Percentiles rank a stretch among this genome's conserved stretches.
Evolutionary conservation across 1,140 invertebrate species (phyloP).

Genomic region (Cyrtorhinus lividipennis): DNA sequence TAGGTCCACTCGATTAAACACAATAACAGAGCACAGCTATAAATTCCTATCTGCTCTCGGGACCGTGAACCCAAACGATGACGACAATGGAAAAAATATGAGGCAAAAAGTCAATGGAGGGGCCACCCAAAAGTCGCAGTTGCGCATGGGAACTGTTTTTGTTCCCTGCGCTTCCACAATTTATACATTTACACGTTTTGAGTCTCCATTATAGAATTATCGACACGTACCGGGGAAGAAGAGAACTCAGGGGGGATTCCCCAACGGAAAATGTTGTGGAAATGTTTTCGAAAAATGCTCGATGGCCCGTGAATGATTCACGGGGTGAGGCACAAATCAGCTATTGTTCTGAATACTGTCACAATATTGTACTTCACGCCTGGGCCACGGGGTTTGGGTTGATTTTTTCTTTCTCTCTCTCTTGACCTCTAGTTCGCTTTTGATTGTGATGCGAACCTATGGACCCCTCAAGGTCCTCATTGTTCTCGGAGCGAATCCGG

Average conservation of each 20-base stretch:
- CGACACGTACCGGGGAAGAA: not conserved
- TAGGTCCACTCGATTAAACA: constrained; percentile 7
- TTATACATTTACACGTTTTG: not conserved
- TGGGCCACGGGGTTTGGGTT: not conserved
- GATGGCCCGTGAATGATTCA: constrained; percentile 4
- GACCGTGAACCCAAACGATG: not conserved
- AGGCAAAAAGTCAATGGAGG: too few species aligned
- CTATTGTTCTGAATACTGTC: constrained; percentile 7
- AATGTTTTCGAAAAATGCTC: not conserved
- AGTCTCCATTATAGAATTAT: not conserved
- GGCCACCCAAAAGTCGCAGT: not conserved
- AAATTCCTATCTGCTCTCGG: not conserved
- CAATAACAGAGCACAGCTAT: constrained; percentile 3
- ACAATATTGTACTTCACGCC: constrained; percentile 8
- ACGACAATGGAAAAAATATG: not conserved
- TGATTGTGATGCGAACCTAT: not conserved
- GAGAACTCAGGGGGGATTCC: not conserved
- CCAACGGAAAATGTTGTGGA: constrained; percentile 1
- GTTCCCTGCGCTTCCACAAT: not conserved
- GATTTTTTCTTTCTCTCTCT: not conserved
- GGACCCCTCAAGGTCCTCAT: too few species aligned
- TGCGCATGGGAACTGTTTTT: not conserved
- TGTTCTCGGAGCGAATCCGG: too few species aligned
- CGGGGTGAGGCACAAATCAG: constrained; percentile 8
- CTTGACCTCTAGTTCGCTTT: not conserved